Conservation (phyloP, 2,888 invertebrate species). For the Mythimna pallens region DNA sequence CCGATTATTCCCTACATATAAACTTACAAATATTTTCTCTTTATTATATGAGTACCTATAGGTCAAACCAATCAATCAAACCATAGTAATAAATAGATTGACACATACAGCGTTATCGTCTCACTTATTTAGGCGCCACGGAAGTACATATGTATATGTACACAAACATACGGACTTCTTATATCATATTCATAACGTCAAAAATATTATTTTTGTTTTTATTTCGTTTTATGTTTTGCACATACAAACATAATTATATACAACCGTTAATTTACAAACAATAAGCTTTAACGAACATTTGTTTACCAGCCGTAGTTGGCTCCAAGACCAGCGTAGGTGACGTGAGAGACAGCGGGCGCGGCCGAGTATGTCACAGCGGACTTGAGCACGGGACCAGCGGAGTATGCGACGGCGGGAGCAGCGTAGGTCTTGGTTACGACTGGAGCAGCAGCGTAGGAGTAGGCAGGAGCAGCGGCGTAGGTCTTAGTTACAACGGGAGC, state of each 20-base stretch:
- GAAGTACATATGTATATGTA: no score
- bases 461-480: conserved; percentile 72
- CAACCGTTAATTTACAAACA: conserved; percentile 47
- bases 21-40: no score
- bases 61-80: no score
- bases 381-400: conserved; percentile 73
- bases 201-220: conserved; percentile 24
- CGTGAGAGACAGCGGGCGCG: conserved; percentile 80
- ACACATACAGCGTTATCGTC: no score
- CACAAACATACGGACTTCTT: no score
- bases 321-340: conserved; percentile 87
- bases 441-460: conserved; percentile 75
- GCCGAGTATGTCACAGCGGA: conserved; percentile 84
- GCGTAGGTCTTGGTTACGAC: conserved; percentile 81
- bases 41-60: no score
- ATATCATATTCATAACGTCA: neutral
- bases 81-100: no score
- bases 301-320: conserved; percentile 83
- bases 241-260: conserved; percentile 34
- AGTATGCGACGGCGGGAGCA: conserved; percentile 67
- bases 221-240: conserved; percentile 22
- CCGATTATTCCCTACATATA: no score
- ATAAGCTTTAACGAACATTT: conserved; percentile 53
- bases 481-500: conserved; percentile 68
- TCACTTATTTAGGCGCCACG: no score